A percentile compares a stretch with the other conserved stretches of the same genome.
Evolutionary conservation across 30 jellyfish, hydroid and myxozoan species (phyloP).

Genomic region (Pseudorhiza aurosa): DNA sequence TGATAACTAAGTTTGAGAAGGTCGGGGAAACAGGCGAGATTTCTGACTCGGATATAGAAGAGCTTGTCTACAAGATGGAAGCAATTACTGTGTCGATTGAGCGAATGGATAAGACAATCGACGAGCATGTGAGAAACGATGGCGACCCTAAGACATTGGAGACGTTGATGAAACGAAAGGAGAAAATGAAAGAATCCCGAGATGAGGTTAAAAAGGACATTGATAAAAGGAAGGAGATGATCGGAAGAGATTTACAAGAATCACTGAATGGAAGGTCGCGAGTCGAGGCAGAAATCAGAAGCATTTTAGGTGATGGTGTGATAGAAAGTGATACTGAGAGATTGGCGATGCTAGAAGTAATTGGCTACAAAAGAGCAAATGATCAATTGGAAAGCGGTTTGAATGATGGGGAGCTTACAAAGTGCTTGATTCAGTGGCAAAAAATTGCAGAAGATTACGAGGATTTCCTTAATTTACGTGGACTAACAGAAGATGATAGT

Average conservation of each 20-base stretch:
- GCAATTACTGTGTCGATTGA: slow-evolving; percentile 34
- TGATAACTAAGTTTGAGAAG: slow-evolving; percentile 1
- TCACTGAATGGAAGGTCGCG: background rate
- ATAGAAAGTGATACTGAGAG: slow-evolving; percentile 22
- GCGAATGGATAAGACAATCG: slow-evolving; percentile 37
- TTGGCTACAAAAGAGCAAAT: background rate
- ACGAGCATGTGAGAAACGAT: slow-evolving; percentile 23
- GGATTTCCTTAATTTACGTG: slow-evolving; percentile 10
- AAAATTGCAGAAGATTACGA: slow-evolving; percentile 13
- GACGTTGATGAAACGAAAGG: slow-evolving; percentile 4
- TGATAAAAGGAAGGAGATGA: background rate
- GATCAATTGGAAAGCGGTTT: background rate
- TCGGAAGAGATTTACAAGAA: slow-evolving; percentile 10
- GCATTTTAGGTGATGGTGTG: slow-evolving; percentile 17
- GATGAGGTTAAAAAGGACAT: slow-evolving; percentile 27
- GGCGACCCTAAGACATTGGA: slow-evolving; percentile 51
- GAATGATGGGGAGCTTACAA: background rate
- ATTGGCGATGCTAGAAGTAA: slow-evolving; percentile 18
- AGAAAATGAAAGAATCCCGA: slow-evolving; percentile 15
- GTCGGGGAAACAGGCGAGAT: slow-evolving; percentile 21
- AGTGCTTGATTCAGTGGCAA: background rate
- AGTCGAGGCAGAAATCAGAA: slow-evolving; percentile 5
- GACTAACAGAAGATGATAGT: slow-evolving; percentile 21
- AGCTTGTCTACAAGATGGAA: slow-evolving; percentile 34
- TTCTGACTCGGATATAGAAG: slow-evolving; percentile 48